Evolutionary conservation across 2,797 vertebrate genomes (phyloP).

Genomic region (Harpagifer antarcticus): DNA sequence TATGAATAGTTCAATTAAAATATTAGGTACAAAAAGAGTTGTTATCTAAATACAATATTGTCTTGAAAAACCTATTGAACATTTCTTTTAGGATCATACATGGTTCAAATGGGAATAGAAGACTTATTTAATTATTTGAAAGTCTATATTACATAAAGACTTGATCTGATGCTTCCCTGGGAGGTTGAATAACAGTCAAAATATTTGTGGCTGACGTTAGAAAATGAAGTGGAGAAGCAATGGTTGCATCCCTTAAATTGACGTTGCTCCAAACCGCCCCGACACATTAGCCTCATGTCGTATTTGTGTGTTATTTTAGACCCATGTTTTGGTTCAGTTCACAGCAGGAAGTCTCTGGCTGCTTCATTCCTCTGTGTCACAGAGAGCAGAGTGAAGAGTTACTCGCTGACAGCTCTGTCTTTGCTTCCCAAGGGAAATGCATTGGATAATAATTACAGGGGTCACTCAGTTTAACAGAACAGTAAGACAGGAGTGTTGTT

Average conservation of each 20-base stretch:
- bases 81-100: neutral
- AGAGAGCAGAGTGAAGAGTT: neutral
- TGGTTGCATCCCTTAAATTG: neutral
- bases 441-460: neutral
- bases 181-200: neutral
- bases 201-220: neutral
- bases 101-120: slow-evolving; percentile 1
- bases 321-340: neutral
- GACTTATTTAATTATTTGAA: neutral
- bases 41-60: too few species aligned
- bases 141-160: neutral
- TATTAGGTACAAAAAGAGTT: too few species aligned
- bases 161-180: too few species aligned
- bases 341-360: slow-evolving; percentile 30
- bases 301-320: slow-evolving; percentile 3
- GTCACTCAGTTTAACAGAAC: neutral
- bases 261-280: neutral
- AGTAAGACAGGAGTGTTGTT: too few species aligned
- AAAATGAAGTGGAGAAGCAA: neutral
- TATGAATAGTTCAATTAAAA: too few species aligned
- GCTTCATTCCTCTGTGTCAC: slow-evolving; percentile 14
- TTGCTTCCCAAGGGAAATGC: neutral
- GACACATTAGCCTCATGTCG: neutral
- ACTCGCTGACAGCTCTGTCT: neutral
- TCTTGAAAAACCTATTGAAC: too few species aligned